Conservation (phyloP, 2,797 vertebrate species). For the Amniataba percoides region DNA sequence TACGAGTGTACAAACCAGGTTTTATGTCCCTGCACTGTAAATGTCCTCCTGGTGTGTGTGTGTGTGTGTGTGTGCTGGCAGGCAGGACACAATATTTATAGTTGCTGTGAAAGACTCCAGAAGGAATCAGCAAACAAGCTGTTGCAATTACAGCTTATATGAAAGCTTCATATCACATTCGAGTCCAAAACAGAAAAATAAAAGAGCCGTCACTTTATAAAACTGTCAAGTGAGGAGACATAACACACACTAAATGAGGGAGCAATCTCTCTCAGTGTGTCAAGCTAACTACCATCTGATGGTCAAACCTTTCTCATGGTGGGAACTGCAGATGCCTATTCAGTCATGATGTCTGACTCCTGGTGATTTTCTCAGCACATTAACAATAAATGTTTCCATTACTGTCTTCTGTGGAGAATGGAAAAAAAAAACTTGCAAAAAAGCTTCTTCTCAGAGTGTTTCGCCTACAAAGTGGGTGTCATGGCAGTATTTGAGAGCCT, state of each 20-base stretch:
- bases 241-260: not conserved
- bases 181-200: no score
- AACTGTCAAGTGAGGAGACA: no score
- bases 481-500: not conserved
- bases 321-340: not conserved
- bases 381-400: not conserved
- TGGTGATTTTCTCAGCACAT: not conserved
- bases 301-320: not conserved
- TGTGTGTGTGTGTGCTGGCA: not conserved
- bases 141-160: not conserved
- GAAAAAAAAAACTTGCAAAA: not conserved
- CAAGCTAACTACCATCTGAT: not conserved
- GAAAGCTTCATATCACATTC: not conserved
- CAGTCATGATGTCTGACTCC: not conserved
- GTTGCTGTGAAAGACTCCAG: constrained; percentile 4
- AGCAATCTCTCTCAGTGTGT: not conserved
- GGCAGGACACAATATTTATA: constrained; percentile 23
- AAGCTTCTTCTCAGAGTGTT: constrained; percentile 9
- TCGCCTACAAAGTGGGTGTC: not conserved
- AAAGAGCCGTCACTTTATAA: not conserved
- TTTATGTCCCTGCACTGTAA: constrained; percentile 7
- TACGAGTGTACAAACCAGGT: not conserved
- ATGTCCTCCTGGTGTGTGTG: not conserved
- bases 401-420: not conserved
- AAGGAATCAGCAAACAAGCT: constrained; percentile 3